A percentile compares a stretch with the other conserved stretches of the same genome.
These are phyloP conservation scores for Cephus rjabovi DNA, from an alignment of 2,888 invertebrate species.

Conservation along the genomic window DNA sequence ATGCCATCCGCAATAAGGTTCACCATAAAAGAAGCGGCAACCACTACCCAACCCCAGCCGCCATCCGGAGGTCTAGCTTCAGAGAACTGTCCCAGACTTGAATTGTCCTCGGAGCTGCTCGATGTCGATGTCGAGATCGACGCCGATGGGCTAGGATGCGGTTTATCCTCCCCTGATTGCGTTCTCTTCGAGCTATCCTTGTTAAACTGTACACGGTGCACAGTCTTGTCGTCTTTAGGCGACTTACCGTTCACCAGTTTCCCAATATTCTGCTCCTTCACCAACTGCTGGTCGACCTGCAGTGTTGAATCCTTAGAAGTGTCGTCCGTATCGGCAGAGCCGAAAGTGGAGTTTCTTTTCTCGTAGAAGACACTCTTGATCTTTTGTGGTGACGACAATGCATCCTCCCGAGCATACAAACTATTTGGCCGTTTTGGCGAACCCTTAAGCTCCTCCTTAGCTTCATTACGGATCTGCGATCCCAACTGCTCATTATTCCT, in stretches of 20 bases:
- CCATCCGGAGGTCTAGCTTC: constrained; percentile 86
- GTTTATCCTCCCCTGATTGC: constrained; percentile 29
- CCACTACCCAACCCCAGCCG: constrained; percentile 95
- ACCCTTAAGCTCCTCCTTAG: constrained; percentile 42
- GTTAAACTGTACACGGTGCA: constrained; percentile 61
- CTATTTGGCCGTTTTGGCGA: constrained; percentile 41
- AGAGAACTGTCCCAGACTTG: constrained; percentile 73
- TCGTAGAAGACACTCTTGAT: constrained; percentile 30
- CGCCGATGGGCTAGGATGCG: constrained; percentile 57
- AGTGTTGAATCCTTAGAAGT: constrained; percentile 30
- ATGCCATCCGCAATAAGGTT: constrained; percentile 93
- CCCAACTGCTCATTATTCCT: constrained; percentile 18
- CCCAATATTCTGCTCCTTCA: constrained; percentile 42
- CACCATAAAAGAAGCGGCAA: constrained; percentile 88
- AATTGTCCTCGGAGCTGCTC: constrained; percentile 72
- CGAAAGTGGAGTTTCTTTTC: constrained; percentile 35
- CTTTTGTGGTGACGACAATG: constrained; percentile 31
- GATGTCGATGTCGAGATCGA: constrained; percentile 65
- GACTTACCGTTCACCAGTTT: constrained; percentile 48
- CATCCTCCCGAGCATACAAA: constrained; percentile 39
- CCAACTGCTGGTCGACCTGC: background rate
- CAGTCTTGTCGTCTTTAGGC: constrained; percentile 45
- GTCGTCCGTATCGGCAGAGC: constrained; percentile 35
- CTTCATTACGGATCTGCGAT: constrained; percentile 46
- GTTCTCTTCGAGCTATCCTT: constrained; percentile 37